Percentiles rank a stretch among this genome's conserved stretches.
phyloP scores from a whole-genome alignment of 2,113 vertebrate species.

The Odontesthes bonariensis region DNA sequence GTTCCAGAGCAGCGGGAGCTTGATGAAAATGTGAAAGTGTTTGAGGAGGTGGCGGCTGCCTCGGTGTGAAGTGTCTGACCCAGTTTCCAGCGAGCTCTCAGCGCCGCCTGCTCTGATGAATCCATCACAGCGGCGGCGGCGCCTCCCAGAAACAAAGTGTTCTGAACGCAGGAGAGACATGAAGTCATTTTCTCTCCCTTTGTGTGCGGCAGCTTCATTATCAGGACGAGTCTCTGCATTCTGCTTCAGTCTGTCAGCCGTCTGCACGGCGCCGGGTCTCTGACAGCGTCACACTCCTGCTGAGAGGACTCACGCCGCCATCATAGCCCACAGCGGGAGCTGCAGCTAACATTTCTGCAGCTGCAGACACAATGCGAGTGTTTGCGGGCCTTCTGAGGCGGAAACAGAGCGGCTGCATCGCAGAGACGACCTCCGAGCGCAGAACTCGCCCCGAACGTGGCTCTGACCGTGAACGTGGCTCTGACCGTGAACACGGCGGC shows the following conservation, averaged over 20 bases:
- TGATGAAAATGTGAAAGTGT: slow-evolving; percentile 6
- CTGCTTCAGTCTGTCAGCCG: slow-evolving; percentile 51
- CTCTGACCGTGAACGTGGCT: no score
- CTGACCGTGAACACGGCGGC: no score
- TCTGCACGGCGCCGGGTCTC: not conserved
- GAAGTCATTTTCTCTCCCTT: slow-evolving; percentile 14
- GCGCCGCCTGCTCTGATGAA: slow-evolving; percentile 12
- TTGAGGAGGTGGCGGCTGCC: slow-evolving; percentile 18
- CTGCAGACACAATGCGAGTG: no score
- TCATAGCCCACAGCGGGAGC: no score
- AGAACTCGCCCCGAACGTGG: no score
- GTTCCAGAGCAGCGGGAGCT: not conserved
- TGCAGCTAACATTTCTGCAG: no score
- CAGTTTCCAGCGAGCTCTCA: slow-evolving; percentile 60
- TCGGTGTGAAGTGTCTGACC: slow-evolving; percentile 30
- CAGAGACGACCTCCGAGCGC: no score
- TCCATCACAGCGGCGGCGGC: no score
- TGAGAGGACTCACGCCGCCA: no score
- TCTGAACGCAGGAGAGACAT: not conserved
- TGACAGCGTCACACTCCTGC: no score
- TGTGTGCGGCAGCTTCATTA: slow-evolving; percentile 1
- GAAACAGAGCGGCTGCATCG: no score
- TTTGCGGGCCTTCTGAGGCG: no score
- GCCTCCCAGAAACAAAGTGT: slow-evolving; percentile 9
- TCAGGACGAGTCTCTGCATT: slow-evolving; percentile 31